phyloP scores from a whole-genome alignment of 92 coral and sea anemone genomes.

The Pocillopora grandis region DNA sequence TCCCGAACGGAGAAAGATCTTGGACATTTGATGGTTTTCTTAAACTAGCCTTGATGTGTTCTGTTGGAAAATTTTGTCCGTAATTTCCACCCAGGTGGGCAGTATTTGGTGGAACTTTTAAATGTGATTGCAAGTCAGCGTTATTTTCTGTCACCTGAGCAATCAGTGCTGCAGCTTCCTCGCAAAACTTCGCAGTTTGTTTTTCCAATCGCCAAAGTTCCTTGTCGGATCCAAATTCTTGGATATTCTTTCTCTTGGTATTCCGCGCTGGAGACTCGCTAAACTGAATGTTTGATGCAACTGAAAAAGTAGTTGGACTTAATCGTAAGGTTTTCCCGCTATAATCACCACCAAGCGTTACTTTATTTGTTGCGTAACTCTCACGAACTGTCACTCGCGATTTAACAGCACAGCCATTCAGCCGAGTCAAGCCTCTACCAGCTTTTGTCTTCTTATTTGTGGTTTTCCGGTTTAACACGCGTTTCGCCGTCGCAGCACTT shows the following conservation, averaged over 20 bases:
- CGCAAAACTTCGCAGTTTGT: slow-evolving; percentile 53
- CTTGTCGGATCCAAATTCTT: not conserved
- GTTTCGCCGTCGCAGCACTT: not conserved
- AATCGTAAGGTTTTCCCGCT: slow-evolving; percentile 43
- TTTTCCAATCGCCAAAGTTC: slow-evolving; percentile 43
- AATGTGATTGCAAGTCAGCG: not conserved
- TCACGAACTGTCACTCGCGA: slow-evolving; percentile 23
- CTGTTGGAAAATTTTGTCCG: not conserved
- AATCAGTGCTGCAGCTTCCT: slow-evolving; percentile 61
- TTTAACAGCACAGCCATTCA: slow-evolving; percentile 3
- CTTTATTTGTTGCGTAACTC: slow-evolving; percentile 53
- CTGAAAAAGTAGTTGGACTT: not conserved
- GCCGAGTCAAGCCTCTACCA: not conserved
- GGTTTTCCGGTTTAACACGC: not conserved
- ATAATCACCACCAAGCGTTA: slow-evolving; percentile 56
- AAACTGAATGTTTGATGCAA: not conserved
- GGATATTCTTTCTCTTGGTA: not conserved
- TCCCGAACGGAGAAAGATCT: not conserved
- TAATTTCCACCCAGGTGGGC: not conserved
- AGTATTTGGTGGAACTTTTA: not conserved
- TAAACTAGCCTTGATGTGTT: not conserved
- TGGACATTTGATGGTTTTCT: not conserved
- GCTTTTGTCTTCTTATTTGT: not conserved
- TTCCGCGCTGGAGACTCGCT: slow-evolving; percentile 1
- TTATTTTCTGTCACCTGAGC: slow-evolving; percentile 15